Evolutionary conservation across 2,888 invertebrate species (phyloP).

Genomic region (Sympetrum striolatum): DNA sequence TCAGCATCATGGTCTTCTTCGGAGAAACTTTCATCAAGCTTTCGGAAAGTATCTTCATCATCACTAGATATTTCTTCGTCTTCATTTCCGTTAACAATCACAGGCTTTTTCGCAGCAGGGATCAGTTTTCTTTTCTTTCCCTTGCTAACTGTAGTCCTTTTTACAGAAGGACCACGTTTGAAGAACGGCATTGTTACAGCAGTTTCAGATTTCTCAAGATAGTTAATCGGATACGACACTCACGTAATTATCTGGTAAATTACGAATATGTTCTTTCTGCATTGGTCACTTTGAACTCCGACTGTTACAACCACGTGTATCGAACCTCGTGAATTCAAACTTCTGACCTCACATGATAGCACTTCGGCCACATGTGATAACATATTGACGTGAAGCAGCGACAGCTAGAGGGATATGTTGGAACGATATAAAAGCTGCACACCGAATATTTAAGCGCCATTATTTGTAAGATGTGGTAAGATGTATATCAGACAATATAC

Average conservation of each 20-base stretch:
- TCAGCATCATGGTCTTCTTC: constrained; percentile 54
- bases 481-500: too few species aligned
- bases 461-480: too few species aligned
- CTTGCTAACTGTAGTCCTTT: neutral
- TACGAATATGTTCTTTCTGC: neutral
- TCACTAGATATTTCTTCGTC: constrained; percentile 59
- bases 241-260: neutral
- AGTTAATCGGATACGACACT: neutral
- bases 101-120: neutral
- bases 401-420: too few species aligned
- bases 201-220: neutral
- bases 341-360: neutral
- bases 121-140: neutral
- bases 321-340: neutral
- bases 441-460: too few species aligned
- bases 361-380: neutral
- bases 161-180: neutral
- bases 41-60: constrained; percentile 58
- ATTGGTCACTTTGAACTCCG: too few species aligned
- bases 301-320: neutral
- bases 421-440: too few species aligned
- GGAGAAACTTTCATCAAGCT: constrained; percentile 49
- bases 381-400: too few species aligned
- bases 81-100: constrained; percentile 48
- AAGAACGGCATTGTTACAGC: neutral